These are phyloP conservation scores for Pyrocephalus nanus DNA, from an alignment of 2,797 vertebrate genomes.

Conservation along the genomic window DNA sequence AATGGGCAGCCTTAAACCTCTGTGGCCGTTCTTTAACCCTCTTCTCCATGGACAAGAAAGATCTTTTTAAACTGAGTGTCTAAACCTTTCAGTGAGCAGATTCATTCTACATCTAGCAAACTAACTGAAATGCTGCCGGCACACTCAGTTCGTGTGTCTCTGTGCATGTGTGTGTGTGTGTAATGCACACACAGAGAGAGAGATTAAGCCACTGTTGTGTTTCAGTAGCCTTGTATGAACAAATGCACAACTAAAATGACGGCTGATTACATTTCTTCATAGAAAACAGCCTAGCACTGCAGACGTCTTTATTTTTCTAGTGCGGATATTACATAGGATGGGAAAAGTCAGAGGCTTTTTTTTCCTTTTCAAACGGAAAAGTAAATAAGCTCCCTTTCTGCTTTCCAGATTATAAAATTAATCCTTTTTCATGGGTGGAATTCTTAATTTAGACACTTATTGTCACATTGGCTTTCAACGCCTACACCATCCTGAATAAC, in stretches of 20 bases:
- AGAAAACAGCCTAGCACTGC: constrained; percentile 64
- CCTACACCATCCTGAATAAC: constrained; percentile 85
- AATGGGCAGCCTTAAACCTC: constrained; percentile 19
- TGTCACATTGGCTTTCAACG: constrained; percentile 86
- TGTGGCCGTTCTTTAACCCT: not conserved
- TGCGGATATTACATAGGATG: constrained; percentile 25
- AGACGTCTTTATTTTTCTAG: constrained; percentile 56
- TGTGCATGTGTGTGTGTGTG: not conserved
- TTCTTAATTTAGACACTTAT: constrained; percentile 79
- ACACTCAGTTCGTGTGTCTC: not conserved
- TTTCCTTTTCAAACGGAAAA: constrained; percentile 48
- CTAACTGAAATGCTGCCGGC: constrained; percentile 23
- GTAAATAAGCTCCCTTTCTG: constrained; percentile 49
- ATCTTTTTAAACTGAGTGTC: constrained; percentile 29
- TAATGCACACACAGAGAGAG: not conserved
- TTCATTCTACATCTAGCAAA: constrained; percentile 14
- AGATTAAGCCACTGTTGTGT: not conserved
- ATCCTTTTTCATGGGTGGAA: constrained; percentile 76
- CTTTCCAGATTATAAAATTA: constrained; percentile 70
- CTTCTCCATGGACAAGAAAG: not conserved
- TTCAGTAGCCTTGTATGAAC: not conserved
- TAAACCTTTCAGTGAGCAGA: constrained; percentile 1
- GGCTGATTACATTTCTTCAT: constrained; percentile 40
- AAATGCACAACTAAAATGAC: constrained; percentile 43
- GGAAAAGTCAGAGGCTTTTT: constrained; percentile 54